Evolutionary conservation across 2,113 vertebrate species (phyloP), one percentile per base, ranked within the genome.

Genomic region (Mandrillus leucophaeus): DNA sequence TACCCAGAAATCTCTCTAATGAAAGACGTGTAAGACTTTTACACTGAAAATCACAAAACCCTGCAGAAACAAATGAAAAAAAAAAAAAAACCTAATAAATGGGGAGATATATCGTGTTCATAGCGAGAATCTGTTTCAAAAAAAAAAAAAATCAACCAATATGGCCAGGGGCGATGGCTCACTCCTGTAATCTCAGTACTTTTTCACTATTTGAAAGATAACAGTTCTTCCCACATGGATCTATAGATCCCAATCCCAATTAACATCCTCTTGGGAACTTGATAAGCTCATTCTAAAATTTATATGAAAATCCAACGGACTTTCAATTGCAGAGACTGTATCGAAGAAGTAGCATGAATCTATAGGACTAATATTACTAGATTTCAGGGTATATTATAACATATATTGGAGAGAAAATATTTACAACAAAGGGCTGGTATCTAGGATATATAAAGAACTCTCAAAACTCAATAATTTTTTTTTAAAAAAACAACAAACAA

Each of bases 231-330:
- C n/a, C 43, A 78, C 6, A 0, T 66, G 13, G 4, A 93, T 66
- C 73, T 57, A 35, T 55, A 87, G 35, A 35, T 75, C 25, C 57
- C 18, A 88, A 9, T 72, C 82, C 72, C 81, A 95, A 59, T 68
- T 52, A 72, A 88, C 78, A 84, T 43, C 5, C 4, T 85, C 48
- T 75, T 38, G 72, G 52, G 52, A 52, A 59, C 52, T 79, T 94
- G 61, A 80, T 59, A 81, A 80, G 35, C 64, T 95, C 48, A 70
- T 90, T 89, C 48, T 90, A 81, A 95, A 94, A 81, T 68, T 32
- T 86, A 76, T 23, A 38, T 92, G 89, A 84, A 96, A 95, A 95
- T 75, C 92, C 61, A 61, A 85, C 81, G 5, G 48, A 73, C 23
- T 66, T 94, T 85, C 66, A 40, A 48, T 8, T 40, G 11, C 40